These are phyloP conservation scores for Tachystola acroxantha DNA, from an alignment of 2,888 invertebrate genomes.

Conservation along the genomic window DNA sequence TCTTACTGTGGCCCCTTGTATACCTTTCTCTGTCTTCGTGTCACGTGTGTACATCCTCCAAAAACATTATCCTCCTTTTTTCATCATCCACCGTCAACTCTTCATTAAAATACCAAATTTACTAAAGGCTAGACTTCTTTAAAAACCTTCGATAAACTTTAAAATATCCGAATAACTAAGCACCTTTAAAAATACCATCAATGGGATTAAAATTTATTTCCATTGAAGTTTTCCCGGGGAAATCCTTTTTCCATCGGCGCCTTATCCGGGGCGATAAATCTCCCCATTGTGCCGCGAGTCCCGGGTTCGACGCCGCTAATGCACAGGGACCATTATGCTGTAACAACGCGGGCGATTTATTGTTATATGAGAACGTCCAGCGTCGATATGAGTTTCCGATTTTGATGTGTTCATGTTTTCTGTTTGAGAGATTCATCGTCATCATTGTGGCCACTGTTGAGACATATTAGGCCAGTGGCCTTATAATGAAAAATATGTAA, in stretches of 20 bases:
- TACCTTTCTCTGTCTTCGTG: too few relatives aligned
- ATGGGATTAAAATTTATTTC: conserved; percentile 13
- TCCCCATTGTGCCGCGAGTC: conserved; percentile 7
- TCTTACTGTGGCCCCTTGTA: too few relatives aligned
- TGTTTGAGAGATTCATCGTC: not conserved
- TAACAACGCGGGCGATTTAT: conserved; percentile 7
- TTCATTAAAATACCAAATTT: too few relatives aligned
- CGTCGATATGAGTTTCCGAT: not conserved
- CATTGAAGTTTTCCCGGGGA: conserved; percentile 14
- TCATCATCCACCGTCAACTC: too few relatives aligned
- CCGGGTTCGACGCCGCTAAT: conserved; percentile 11
- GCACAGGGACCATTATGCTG: conserved; percentile 10
- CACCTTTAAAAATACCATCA: conserved; percentile 9
- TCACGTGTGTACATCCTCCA: too few relatives aligned
- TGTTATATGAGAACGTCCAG: conserved; percentile 6
- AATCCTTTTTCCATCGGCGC: conserved; percentile 14
- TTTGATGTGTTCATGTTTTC: conserved; percentile 7
- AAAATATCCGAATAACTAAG: not conserved
- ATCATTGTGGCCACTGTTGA: too few relatives aligned
- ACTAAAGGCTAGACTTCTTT: too few relatives aligned
- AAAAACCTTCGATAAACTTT: too few relatives aligned
- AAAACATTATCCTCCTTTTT: too few relatives aligned
- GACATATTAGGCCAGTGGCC: too few relatives aligned
- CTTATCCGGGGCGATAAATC: conserved; percentile 15
- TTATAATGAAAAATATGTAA: too few relatives aligned